Evolutionary conservation across 1,140 invertebrate species (phyloP).

Genomic region (Trinorchestia longiramus): DNA sequence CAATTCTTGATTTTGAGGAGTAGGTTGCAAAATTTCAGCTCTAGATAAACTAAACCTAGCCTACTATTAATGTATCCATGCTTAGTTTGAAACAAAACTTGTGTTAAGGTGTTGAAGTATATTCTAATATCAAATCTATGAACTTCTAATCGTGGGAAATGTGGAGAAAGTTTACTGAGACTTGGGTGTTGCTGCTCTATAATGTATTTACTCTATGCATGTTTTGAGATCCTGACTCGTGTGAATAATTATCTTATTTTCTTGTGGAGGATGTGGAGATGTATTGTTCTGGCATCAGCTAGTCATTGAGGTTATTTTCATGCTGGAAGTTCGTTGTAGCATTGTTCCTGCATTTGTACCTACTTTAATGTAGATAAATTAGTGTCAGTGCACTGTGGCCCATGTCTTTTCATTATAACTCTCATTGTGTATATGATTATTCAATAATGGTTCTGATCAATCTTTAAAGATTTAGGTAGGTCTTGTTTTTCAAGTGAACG

Average conservation of each 20-base stretch:
- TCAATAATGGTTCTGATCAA: background rate
- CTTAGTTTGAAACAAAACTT: background rate
- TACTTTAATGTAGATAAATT: background rate
- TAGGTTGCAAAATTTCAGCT: background rate
- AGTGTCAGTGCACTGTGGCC: background rate
- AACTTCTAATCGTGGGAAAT: background rate
- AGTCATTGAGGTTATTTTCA: background rate
- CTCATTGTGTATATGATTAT: background rate
- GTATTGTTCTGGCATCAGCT: background rate
- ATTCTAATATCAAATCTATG: background rate
- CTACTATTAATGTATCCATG: background rate
- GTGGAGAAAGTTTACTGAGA: background rate
- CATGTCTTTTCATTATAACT: background rate
- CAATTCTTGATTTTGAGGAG: background rate
- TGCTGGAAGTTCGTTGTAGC: background rate
- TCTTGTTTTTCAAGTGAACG: background rate
- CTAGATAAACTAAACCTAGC: background rate
- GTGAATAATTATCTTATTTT: background rate
- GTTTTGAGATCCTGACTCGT: background rate
- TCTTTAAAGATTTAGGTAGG: background rate
- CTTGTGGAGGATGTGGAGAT: background rate
- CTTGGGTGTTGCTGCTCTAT: background rate
- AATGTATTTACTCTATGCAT: background rate
- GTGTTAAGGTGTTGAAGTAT: background rate
- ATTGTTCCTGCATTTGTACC: background rate